A percentile compares a stretch with the other conserved stretches of the same genome.
These are phyloP conservation scores for Himalopsyche japonica DNA, from an alignment of 2,888 invertebrate genomes.

Conservation along the genomic window DNA sequence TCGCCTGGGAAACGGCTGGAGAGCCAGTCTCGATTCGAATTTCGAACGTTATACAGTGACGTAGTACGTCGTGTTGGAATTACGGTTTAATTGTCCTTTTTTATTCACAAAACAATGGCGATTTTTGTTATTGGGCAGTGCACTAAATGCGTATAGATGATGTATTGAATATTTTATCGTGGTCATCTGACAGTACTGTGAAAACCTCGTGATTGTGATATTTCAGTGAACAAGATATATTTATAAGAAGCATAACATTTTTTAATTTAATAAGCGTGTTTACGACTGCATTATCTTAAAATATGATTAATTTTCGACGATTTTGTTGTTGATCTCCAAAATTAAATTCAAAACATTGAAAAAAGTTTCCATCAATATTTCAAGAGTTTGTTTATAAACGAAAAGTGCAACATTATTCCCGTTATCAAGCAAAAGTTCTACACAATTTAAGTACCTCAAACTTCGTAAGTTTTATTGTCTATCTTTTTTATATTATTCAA, in stretches of 20 bases:
- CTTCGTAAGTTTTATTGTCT: no score
- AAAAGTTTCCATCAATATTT: no score
- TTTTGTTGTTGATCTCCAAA: no score
- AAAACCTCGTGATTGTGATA: background rate
- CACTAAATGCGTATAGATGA: background rate
- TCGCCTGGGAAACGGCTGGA: conserved; percentile 20
- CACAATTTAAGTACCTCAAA: no score
- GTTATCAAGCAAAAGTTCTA: no score
- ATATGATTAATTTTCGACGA: no score
- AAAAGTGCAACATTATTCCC: no score
- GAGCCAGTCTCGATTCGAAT: conserved; percentile 31
- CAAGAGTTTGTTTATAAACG: no score
- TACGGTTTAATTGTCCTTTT: background rate
- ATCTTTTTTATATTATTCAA: no score
- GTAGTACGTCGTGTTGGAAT: background rate
- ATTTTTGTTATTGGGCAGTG: background rate
- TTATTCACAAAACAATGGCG: background rate
- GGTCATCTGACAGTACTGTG: background rate
- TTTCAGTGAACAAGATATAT: background rate
- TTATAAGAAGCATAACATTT: background rate
- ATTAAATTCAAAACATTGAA: no score
- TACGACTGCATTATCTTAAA: no score
- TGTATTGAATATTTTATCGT: background rate
- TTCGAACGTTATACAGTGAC: conserved; percentile 14
- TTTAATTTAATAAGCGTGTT: no score